Conservation (phyloP, 92 coral and sea anemone species). For the Umimayanthus chanpuru region DNA sequence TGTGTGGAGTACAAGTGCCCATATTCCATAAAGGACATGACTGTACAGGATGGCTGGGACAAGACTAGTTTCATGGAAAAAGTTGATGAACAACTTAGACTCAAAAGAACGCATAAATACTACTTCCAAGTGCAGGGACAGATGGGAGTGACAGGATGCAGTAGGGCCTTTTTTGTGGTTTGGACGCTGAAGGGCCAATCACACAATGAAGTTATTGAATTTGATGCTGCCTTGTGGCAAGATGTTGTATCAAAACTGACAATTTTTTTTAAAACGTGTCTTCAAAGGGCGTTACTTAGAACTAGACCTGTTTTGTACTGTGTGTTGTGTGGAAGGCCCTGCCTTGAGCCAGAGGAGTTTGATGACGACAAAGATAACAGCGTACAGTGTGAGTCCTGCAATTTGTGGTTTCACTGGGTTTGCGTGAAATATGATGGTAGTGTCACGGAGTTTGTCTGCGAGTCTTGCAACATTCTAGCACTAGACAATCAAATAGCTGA, state of each 20-base stretch:
- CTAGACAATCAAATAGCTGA: too few species aligned
- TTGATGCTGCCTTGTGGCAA: conserved; percentile 40
- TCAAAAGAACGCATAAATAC: conserved; percentile 48
- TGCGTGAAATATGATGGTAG: too few species aligned
- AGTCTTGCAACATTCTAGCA: too few species aligned
- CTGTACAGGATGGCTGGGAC: conserved; percentile 36
- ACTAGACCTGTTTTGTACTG: conserved; percentile 46
- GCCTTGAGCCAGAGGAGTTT: conserved; percentile 61
- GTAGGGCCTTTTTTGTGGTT: conserved; percentile 44
- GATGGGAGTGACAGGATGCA: conserved; percentile 53
- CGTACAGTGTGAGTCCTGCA: conserved; percentile 58
- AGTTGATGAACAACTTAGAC: conserved; percentile 31
- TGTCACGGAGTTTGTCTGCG: too few species aligned
- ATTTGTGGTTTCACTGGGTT: conserved; percentile 54
- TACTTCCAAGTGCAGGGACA: conserved; percentile 62
- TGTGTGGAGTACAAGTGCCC: conserved; percentile 66
- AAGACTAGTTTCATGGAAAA: conserved; percentile 44
- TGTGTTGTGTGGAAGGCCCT: conserved; percentile 41
- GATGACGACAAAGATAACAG: conserved; percentile 52
- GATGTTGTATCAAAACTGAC: neutral
- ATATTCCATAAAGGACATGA: conserved; percentile 32
- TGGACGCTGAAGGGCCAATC: conserved; percentile 51
- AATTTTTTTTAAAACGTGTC: neutral
- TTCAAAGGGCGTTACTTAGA: conserved; percentile 51
- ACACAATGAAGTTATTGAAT: conserved; percentile 38